Conservation (phyloP, 53 echinoderm and acorn worm genomes). For the Temnopleurus reevesii region DNA sequence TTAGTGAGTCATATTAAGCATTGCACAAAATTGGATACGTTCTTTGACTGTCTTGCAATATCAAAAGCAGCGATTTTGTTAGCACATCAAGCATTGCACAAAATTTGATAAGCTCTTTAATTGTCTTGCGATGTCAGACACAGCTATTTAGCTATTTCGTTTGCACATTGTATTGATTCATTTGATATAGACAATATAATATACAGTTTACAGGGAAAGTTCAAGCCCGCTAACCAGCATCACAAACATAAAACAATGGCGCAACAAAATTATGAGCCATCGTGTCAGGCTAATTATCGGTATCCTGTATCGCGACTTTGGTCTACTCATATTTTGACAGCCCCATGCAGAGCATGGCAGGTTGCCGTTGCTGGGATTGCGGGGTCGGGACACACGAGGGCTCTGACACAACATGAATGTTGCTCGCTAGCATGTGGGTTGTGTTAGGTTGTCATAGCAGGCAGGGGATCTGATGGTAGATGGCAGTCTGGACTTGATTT, state of each 20-base stretch:
- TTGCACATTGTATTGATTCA: too few species aligned
- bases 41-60: too few species aligned
- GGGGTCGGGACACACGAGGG: constrained; percentile 7
- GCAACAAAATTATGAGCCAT: too few species aligned
- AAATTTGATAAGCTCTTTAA: too few species aligned
- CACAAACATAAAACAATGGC: not conserved
- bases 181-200: too few species aligned
- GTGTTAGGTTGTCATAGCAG: constrained; percentile 27
- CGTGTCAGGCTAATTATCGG: constrained; percentile 21
- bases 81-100: too few species aligned
- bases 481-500: not conserved
- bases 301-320: constrained; percentile 27
- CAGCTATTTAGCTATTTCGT: too few species aligned
- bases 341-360: constrained; percentile 28
- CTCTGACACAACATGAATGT: constrained; percentile 34
- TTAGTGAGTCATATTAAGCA: too few species aligned
- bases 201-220: too few species aligned
- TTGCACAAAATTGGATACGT: too few species aligned
- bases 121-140: too few species aligned
- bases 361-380: not conserved
- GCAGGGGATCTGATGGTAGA: not conserved
- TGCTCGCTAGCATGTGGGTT: not conserved
- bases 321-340: constrained; percentile 37
- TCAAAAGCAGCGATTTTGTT: too few species aligned
- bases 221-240: not conserved